These are phyloP conservation scores for Drosophila nannoptera DNA, from an alignment of 1,140 invertebrate species.

Conservation along the genomic window DNA sequence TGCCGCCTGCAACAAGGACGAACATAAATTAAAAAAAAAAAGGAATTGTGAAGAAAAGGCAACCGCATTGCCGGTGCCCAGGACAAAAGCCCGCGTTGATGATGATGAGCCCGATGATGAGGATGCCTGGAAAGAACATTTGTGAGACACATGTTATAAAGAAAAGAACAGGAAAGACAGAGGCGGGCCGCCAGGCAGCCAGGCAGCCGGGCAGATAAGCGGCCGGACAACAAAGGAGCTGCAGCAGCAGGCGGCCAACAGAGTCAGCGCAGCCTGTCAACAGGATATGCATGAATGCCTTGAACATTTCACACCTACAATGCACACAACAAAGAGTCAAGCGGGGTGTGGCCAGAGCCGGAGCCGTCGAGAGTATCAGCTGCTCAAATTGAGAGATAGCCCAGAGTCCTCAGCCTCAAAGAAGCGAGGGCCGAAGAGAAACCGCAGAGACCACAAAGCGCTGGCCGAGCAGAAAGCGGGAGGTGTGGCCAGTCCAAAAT, in stretches of 20 bases:
- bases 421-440: slow-evolving; percentile 15
- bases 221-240: slow-evolving; percentile 39
- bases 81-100: slow-evolving; percentile 17
- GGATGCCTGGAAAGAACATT: slow-evolving; percentile 50
- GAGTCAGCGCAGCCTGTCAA: slow-evolving; percentile 64
- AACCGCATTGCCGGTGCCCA: slow-evolving; percentile 15
- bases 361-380: slow-evolving; percentile 56
- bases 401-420: slow-evolving; percentile 23
- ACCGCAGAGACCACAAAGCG: slow-evolving; percentile 57
- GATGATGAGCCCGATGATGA: slow-evolving; percentile 20
- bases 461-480: slow-evolving; percentile 49
- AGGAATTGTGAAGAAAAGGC: slow-evolving; percentile 34
- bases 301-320: slow-evolving; percentile 73
- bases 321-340: slow-evolving; percentile 51
- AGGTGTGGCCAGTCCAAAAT: slow-evolving; percentile 62
- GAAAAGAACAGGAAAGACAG: slow-evolving; percentile 32
- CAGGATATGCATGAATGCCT: slow-evolving; percentile 71
- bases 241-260: slow-evolving; percentile 26
- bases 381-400: slow-evolving; percentile 66
- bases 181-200: slow-evolving; percentile 19
- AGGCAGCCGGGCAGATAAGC: slow-evolving; percentile 10
- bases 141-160: slow-evolving; percentile 70
- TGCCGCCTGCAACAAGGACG: slow-evolving; percentile 35
- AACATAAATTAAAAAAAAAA: slow-evolving; percentile 31
- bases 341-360: slow-evolving; percentile 36